Conservation (phyloP, 2,113 vertebrate genomes). For the Callionymus lyra region DNA sequence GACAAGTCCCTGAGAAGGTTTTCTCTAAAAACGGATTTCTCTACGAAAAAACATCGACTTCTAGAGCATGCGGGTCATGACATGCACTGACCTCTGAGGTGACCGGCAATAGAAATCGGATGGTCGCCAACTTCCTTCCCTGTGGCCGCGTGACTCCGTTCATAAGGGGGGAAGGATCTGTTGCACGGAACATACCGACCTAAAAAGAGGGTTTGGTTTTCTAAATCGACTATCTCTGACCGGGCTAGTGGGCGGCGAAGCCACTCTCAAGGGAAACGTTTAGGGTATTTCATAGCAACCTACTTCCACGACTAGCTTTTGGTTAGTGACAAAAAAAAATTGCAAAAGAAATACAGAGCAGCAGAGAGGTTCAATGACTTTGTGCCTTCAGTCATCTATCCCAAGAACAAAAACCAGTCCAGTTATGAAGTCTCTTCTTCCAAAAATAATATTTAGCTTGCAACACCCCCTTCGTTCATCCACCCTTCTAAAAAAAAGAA, state of each 20-base stretch:
- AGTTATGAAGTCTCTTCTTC: constrained; percentile 34
- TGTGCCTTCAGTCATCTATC: constrained; percentile 56
- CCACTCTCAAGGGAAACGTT: constrained; percentile 16
- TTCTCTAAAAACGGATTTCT: constrained; percentile 39
- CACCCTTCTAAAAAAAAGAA: constrained; percentile 40
- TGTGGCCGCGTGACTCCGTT: no score
- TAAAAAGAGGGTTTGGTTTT: no score
- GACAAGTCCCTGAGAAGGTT: constrained; percentile 67
- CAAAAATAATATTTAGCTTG: constrained; percentile 9
- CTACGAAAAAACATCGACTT: constrained; percentile 56
- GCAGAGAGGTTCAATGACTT: constrained; percentile 55
- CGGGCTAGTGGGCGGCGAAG: no score
- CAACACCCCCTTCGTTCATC: constrained; percentile 25
- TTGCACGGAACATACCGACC: no score
- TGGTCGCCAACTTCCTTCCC: no score
- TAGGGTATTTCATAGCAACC: constrained; percentile 2
- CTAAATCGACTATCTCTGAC: no score
- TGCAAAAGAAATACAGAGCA: constrained; percentile 54
- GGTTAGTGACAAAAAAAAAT: constrained; percentile 52
- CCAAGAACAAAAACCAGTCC: constrained; percentile 38
- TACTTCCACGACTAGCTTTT: constrained; percentile 24
- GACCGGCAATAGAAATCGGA: constrained; percentile 37
- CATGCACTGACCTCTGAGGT: constrained; percentile 59
- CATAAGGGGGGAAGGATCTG: no score
- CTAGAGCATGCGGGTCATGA: constrained; percentile 59